Evolutionary conservation across 2,888 invertebrate species (phyloP).

Genomic region (Nematopogon swammerdamellus): DNA sequence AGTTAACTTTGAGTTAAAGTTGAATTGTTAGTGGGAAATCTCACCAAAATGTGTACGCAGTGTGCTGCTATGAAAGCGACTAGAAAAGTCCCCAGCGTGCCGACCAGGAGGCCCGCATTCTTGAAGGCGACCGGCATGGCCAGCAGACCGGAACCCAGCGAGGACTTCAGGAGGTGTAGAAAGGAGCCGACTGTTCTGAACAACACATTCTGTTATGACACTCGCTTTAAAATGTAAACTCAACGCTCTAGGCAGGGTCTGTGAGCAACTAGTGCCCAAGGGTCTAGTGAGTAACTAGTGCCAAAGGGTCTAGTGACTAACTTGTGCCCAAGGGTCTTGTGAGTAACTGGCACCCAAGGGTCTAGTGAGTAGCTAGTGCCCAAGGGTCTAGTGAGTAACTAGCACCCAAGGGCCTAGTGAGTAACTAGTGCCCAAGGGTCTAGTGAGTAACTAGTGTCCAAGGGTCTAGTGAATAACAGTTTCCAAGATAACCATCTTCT

Average conservation of each 20-base stretch:
- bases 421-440: too few species aligned
- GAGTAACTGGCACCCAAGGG: too few species aligned
- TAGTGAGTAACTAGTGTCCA: too few species aligned
- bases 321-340: not conserved
- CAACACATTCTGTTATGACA: slow-evolving; percentile 11
- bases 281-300: not conserved
- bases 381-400: too few species aligned
- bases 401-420: too few species aligned
- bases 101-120: slow-evolving; percentile 79
- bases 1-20: too few species aligned
- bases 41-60: slow-evolving; percentile 89
- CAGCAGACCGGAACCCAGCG: slow-evolving; percentile 86
- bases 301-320: slow-evolving; percentile 3
- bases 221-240: not conserved
- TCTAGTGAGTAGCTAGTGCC: too few species aligned
- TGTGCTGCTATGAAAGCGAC: slow-evolving; percentile 88
- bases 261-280: not conserved
- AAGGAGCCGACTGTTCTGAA: slow-evolving; percentile 78
- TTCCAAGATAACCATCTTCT: too few species aligned
- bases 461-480: too few species aligned
- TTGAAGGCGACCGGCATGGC: slow-evolving; percentile 88
- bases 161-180: slow-evolving; percentile 90
- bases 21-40: too few species aligned
- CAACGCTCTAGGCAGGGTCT: not conserved
- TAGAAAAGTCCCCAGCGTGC: slow-evolving; percentile 70